Evolutionary conservation across 2,888 invertebrate species (phyloP), one percentile per base, ranked within the genome.

Genomic region (Aproaerema taeniolella): DNA sequence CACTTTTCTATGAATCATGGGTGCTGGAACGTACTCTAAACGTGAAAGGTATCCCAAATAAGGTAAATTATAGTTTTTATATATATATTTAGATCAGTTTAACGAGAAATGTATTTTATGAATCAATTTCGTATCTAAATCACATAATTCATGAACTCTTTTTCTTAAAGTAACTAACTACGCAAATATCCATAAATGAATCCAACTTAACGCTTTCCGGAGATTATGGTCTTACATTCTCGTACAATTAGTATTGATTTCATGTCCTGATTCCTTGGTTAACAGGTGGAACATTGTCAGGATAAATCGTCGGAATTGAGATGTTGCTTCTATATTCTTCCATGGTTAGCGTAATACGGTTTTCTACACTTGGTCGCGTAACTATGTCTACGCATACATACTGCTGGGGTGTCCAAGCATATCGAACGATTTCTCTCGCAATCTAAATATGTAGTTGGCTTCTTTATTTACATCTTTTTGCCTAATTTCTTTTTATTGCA

Each of bases 381-480:
- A 30, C 30, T 58, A 54, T 62, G 53, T 56, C 57, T 45, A 53
- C 51, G 47, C 54, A 53, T 58, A 61, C 74, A 77, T 78, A 69
- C 71, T 67, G 43, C 15, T 44, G 51, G 60, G 46, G 55, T 67
- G 71, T 60, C 74, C 73, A 65, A 66, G 67, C 75, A 53, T 65
- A 58, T 61, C 68, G 47, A 37, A 44, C 45, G 70, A 67, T 78
- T 74, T 79, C 77, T 67, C 69, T 58, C 47, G 54, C 53, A 50
- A 61, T 61, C 58, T 62, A 47, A 58, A 58, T 56, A 53, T 29
- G n/a, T n/a, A n/a, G 8, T 25, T 17, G 17, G n/a, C n/a, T n/a
- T n/a, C n/a, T 8, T 13, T 12, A 11, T 31, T 7, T 8, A 12
- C 24, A 7, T 32, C 16, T 31, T 31, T 39, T 51, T 59, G 58